Evolutionary conservation across 2,797 vertebrate genomes (phyloP), one percentile per base, ranked within the genome.

Genomic region (Aphelocoma californica): DNA sequence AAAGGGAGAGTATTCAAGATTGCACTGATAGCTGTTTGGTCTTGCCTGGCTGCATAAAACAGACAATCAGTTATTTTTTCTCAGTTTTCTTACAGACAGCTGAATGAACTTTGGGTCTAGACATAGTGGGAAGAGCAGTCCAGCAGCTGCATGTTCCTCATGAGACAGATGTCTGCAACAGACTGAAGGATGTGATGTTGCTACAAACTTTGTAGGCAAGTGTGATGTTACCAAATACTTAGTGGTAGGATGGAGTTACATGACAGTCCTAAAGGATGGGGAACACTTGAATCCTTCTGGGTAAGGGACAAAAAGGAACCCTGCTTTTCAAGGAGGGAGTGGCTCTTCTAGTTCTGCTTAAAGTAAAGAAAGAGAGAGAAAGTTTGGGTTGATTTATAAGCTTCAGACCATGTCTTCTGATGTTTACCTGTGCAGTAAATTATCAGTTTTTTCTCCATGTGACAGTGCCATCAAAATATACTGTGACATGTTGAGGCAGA

Each of bases 191-290:
- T 6, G 4, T 29, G 13, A 32, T 28, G 32, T 45, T 64, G 26
- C 40, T 62, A 36, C 51, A 54, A 50, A 51, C 7, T 85, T 65
- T 34, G 40, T 47, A 66, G 56, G 40, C 10, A 88, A 82, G 34
- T 12, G 9, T 29, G 17, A 15, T 56, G 32, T 48, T 82, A 87
- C 15, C 24, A 53, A 74, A 77, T 18, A 54, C 6, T 74, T 42
- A 34, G 12, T 32, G 26, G 31, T 62, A 58, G 0, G 0, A 42
- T 7, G 38, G 28, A 74, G 26, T 34, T 66, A 65, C 48, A 20
- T 40, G 13, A 79, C 12, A 20, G 75, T 54, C 44, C 48, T 60
- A 72, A 77, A 77, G 28, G 45, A 53, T 21, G 7, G 14, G 26
- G 8, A 78, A 48, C 10, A 31, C 12, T 45, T 48, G 72, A 73